A percentile compares a stretch with the other conserved stretches of the same genome.
phyloP scores from a whole-genome alignment of 2,888 invertebrate genomes.

The Deilephila porcellus region DNA sequence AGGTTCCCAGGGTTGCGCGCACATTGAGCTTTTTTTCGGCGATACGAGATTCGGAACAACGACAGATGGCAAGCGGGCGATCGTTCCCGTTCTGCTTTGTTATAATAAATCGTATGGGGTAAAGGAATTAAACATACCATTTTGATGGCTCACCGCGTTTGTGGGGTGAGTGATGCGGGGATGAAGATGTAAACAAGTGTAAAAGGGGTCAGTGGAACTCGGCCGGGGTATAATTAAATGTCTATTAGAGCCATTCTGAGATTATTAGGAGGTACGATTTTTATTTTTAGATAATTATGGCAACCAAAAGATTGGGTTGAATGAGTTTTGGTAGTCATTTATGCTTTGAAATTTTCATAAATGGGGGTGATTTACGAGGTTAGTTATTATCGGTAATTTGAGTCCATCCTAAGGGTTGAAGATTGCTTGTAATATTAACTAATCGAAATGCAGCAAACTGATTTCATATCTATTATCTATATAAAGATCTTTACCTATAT shows the following conservation, averaged over 20 bases:
- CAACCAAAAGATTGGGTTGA: slow-evolving; percentile 59
- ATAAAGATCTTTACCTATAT: slow-evolving; percentile 12
- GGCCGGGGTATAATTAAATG: slow-evolving; percentile 78
- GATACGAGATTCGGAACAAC: slow-evolving; percentile 80
- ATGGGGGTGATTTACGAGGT: slow-evolving; percentile 45
- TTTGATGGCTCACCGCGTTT: slow-evolving; percentile 80
- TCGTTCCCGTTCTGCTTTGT: slow-evolving; percentile 79
- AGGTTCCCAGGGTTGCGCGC: slow-evolving; percentile 87
- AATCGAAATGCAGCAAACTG: not conserved
- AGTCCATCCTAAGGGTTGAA: slow-evolving; percentile 5
- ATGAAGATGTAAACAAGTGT: slow-evolving; percentile 85
- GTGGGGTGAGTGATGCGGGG: slow-evolving; percentile 64
- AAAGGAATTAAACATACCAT: slow-evolving; percentile 83
- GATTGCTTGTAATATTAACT: slow-evolving; percentile 13
- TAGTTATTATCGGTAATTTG: slow-evolving; percentile 20
- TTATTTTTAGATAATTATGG: slow-evolving; percentile 66
- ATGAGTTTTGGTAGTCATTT: slow-evolving; percentile 52
- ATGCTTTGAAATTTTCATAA: slow-evolving; percentile 35
- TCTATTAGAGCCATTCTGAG: slow-evolving; percentile 80
- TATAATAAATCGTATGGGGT: slow-evolving; percentile 82
- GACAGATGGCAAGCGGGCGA: slow-evolving; percentile 84
- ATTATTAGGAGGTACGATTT: slow-evolving; percentile 74
- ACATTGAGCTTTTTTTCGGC: slow-evolving; percentile 82
- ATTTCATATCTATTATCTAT: slow-evolving; percentile 2
- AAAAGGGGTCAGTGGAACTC: slow-evolving; percentile 83